These are phyloP conservation scores for Eucriotettix oculatus DNA, from an alignment of 2,888 invertebrate genomes.

Conservation along the genomic window DNA sequence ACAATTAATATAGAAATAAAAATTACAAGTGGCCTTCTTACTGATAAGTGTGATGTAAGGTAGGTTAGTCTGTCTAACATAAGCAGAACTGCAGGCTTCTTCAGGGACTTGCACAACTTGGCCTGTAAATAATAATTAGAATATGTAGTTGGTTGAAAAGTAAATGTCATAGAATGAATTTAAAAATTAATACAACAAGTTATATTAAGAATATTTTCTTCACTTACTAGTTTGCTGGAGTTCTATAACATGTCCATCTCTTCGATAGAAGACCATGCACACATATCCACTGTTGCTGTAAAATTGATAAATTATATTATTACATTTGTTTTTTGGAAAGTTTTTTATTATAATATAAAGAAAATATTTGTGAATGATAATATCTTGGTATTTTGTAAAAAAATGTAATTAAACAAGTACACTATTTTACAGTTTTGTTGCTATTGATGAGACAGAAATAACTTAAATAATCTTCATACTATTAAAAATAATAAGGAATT, in stretches of 20 bases:
- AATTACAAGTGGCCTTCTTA: conserved; percentile 26
- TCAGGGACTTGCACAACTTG: conserved; percentile 33
- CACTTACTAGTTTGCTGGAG: conserved; percentile 42
- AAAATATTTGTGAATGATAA: too few species aligned
- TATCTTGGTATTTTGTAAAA: too few species aligned
- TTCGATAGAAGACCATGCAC: conserved; percentile 56
- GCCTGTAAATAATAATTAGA: conserved; percentile 17
- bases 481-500: too few species aligned
- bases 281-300: conserved; percentile 62
- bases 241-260: conserved; percentile 55
- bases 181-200: not conserved
- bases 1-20: conserved; percentile 15
- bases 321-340: too few species aligned
- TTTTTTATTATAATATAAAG: too few species aligned
- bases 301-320: conserved; percentile 16
- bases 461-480: too few species aligned
- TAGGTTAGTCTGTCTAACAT: conserved; percentile 31
- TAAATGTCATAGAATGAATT: not conserved
- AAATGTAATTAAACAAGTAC: too few species aligned
- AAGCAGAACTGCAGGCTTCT: conserved; percentile 40
- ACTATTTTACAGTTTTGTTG: too few species aligned
- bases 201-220: conserved; percentile 12
- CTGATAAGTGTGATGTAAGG: conserved; percentile 49
- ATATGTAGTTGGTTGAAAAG: not conserved
- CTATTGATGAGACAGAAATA: too few species aligned